Evolutionary conservation across 2,888 invertebrate genomes (phyloP).

Genomic region (Microctonus aethiopoides): DNA sequence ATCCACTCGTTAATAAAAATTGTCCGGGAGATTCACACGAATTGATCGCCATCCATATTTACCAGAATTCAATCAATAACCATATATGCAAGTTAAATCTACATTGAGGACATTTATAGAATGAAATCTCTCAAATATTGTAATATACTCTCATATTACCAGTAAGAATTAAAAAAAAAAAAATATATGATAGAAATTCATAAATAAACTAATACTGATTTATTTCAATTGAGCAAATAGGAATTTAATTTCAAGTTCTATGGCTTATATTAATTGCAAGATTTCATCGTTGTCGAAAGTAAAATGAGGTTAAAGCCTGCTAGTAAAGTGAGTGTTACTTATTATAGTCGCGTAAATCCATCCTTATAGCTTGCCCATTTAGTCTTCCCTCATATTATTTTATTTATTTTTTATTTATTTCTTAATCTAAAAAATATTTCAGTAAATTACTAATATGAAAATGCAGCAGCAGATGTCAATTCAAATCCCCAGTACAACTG

Average conservation of each 20-base stretch:
- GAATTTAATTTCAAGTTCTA: background rate
- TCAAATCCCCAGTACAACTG: too few species aligned
- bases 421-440: background rate
- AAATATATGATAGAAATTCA: background rate
- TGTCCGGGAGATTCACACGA: slow-evolving; percentile 27
- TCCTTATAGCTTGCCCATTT: background rate
- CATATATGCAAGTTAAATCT: background rate
- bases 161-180: background rate
- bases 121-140: background rate
- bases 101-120: background rate
- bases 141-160: background rate
- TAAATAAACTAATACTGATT: background rate
- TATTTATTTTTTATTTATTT: background rate
- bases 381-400: slow-evolving; percentile 10
- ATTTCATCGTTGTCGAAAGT: slow-evolving; percentile 31
- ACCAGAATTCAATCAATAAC: slow-evolving; percentile 11
- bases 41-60: slow-evolving; percentile 25
- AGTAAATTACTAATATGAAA: too few species aligned
- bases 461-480: too few species aligned
- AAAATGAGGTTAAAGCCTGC: slow-evolving; percentile 32
- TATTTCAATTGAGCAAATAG: background rate
- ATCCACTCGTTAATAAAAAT: slow-evolving; percentile 26
- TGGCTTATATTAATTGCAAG: too few species aligned
- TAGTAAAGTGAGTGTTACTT: slow-evolving; percentile 10
- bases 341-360: slow-evolving; percentile 26